Evolutionary conservation across 2,797 vertebrate genomes (phyloP).

Genomic region (Acanthurus tractus): DNA sequence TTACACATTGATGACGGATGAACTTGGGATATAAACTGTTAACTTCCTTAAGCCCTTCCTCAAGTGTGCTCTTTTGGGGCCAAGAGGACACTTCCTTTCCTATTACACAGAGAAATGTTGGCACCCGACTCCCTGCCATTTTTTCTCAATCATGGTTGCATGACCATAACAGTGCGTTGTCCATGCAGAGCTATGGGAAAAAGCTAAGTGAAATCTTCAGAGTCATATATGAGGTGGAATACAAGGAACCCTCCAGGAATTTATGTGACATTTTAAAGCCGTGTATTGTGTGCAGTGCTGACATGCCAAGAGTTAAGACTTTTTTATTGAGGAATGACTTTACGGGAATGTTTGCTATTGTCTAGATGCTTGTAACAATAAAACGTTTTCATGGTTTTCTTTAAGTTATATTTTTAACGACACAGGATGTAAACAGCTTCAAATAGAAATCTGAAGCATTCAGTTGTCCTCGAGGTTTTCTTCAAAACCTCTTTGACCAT

Average conservation of each 20-base stretch:
- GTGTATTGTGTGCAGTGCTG: conserved; percentile 38
- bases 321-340: conserved; percentile 53
- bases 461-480: conserved; percentile 57
- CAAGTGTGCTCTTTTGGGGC: conserved; percentile 42
- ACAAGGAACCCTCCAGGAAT: conserved; percentile 61
- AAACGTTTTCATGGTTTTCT: conserved; percentile 40
- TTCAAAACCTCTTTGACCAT: conserved; percentile 46
- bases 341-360: conserved; percentile 54
- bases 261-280: conserved; percentile 72
- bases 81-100: conserved; percentile 58
- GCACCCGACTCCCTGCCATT: conserved; percentile 6
- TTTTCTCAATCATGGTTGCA: conserved; percentile 14
- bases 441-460: conserved; percentile 43
- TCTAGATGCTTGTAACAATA: conserved; percentile 42
- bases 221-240: conserved; percentile 67
- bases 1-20: conserved; percentile 65
- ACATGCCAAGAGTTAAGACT: conserved; percentile 31
- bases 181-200: conserved; percentile 25
- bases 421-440: conserved; percentile 50
- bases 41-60: conserved; percentile 56
- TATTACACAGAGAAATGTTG: conserved; percentile 30
- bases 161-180: conserved; percentile 26
- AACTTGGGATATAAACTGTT: conserved; percentile 54
- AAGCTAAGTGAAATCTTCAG: conserved; percentile 48
- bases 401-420: conserved; percentile 44